phyloP scores from a whole-genome alignment of 2,113 vertebrate genomes.

The Centropus unirufus region DNA sequence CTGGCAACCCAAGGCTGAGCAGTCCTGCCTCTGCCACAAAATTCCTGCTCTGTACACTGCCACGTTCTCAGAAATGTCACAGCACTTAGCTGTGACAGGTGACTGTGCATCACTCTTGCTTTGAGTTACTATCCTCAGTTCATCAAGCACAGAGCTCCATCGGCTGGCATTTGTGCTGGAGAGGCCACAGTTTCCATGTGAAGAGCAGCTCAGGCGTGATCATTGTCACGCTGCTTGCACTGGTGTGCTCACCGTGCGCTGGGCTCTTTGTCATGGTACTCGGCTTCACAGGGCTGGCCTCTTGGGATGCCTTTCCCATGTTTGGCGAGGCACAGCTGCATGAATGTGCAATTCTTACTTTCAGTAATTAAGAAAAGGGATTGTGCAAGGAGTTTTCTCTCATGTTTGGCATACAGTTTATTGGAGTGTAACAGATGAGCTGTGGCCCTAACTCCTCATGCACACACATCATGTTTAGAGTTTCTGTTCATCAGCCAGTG shows the following conservation, averaged over 20 bases:
- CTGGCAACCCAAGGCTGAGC: not conserved
- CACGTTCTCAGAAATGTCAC: accelerated
- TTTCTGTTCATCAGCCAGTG: not conserved
- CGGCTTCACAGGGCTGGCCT: not conserved
- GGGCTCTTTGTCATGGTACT: not conserved
- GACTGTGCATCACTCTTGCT: not conserved
- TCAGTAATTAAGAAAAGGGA: not conserved
- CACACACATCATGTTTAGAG: accelerated
- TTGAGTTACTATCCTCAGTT: not conserved
- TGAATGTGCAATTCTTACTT: accelerated
- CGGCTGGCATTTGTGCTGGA: accelerated
- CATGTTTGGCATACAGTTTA: not conserved
- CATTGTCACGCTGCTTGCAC: accelerated
- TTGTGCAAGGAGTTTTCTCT: not conserved
- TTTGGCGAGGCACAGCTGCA: not conserved
- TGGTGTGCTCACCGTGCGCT: accelerated
- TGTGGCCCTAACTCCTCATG: not conserved
- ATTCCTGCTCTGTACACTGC: accelerated
- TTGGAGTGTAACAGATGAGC: not conserved
- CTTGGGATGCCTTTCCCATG: not conserved
- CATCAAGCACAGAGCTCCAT: accelerated
- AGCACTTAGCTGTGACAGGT: not conserved
- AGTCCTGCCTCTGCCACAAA: not conserved
- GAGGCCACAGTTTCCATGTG: accelerated
- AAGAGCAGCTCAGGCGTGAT: not conserved